These are phyloP conservation scores for Istiophorus platypterus DNA, from an alignment of 2,113 vertebrate species.

Conservation along the genomic window DNA sequence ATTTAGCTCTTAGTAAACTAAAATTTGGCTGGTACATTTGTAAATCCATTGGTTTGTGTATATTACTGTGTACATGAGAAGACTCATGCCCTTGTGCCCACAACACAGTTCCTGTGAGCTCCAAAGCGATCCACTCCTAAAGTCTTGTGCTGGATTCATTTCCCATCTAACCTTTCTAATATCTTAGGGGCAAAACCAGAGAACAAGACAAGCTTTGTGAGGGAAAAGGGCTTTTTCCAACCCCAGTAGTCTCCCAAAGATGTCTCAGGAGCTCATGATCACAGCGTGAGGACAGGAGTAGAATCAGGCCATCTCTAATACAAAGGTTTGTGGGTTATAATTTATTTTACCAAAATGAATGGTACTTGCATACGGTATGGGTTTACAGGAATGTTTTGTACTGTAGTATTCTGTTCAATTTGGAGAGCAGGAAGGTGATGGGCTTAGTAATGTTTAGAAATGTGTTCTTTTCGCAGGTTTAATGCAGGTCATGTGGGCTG, in stretches of 20 bases:
- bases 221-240: neutral
- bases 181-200: slow-evolving; percentile 64
- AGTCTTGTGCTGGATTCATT: slow-evolving; percentile 68
- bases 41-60: neutral
- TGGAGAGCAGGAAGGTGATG: neutral
- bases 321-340: slow-evolving; percentile 27
- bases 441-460: slow-evolving; percentile 61
- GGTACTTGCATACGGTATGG: neutral
- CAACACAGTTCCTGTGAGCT: slow-evolving; percentile 35
- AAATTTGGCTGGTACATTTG: neutral
- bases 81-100: neutral
- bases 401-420: neutral
- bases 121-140: neutral
- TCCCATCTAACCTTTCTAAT: slow-evolving; percentile 73
- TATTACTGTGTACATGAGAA: neutral
- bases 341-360: neutral
- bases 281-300: slow-evolving; percentile 70
- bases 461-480: slow-evolving; percentile 34
- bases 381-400: neutral
- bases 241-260: slow-evolving; percentile 27
- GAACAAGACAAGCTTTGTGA: slow-evolving; percentile 81
- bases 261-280: slow-evolving; percentile 79
- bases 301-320: slow-evolving; percentile 14
- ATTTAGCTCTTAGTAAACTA: too few species aligned
- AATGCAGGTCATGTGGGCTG: slow-evolving; percentile 36